Evolutionary conservation across 2,797 vertebrate genomes (phyloP).

Genomic region (Poeciliopsis presidionis): DNA sequence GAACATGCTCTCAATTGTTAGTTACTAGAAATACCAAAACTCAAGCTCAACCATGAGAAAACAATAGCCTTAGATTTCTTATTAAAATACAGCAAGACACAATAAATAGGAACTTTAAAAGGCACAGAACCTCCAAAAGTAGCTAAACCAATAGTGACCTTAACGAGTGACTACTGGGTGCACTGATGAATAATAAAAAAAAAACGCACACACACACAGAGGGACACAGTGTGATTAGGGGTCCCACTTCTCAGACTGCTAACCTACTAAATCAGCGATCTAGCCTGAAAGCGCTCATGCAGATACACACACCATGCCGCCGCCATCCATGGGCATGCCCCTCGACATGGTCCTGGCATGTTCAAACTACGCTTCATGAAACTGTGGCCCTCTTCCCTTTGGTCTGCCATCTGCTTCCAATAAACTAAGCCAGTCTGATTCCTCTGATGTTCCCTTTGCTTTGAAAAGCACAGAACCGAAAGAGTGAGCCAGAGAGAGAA

Average conservation of each 20-base stretch:
- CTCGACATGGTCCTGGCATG: slow-evolving; percentile 77
- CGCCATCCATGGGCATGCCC: slow-evolving; percentile 74
- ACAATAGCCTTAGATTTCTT: slow-evolving; percentile 79
- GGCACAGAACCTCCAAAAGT: slow-evolving; percentile 73
- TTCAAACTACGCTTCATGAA: slow-evolving; percentile 81
- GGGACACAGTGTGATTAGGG: slow-evolving; percentile 52
- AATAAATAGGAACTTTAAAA: slow-evolving; percentile 70
- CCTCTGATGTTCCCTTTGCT: slow-evolving; percentile 76
- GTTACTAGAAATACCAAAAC: slow-evolving; percentile 68
- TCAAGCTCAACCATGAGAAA: slow-evolving; percentile 76
- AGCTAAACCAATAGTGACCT: slow-evolving; percentile 62
- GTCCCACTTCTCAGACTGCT: slow-evolving; percentile 58
- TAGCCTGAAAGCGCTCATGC: slow-evolving; percentile 46
- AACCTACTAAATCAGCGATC: slow-evolving; percentile 72
- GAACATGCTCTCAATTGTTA: slow-evolving; percentile 73
- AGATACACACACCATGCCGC: slow-evolving; percentile 63
- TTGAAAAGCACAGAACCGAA: slow-evolving; percentile 65
- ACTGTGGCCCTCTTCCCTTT: slow-evolving; percentile 80
- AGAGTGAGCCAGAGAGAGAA: slow-evolving; percentile 52
- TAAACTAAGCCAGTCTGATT: slow-evolving; percentile 79
- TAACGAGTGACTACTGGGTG: slow-evolving; percentile 40
- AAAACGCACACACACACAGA: slow-evolving; percentile 3
- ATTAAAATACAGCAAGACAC: slow-evolving; percentile 71
- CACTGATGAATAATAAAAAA: slow-evolving; percentile 46
- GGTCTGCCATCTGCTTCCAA: slow-evolving; percentile 81